A percentile compares a stretch with the other conserved stretches of the same genome.
Evolutionary conservation across 2,888 invertebrate genomes (phyloP).

Genomic region (Acrobasis consociella): DNA sequence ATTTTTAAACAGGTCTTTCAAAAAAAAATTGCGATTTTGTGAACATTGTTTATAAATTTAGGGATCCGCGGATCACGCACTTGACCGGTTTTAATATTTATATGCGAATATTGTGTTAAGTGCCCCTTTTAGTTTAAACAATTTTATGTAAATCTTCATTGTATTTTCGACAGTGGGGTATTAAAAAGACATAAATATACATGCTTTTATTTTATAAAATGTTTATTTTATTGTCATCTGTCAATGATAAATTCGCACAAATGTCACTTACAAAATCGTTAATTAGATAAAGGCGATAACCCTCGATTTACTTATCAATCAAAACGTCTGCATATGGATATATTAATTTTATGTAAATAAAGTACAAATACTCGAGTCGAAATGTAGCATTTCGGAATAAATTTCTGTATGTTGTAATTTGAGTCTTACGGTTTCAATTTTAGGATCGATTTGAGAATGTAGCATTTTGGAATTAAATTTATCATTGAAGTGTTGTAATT

Average conservation of each 20-base stretch:
- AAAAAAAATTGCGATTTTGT: too few species aligned
- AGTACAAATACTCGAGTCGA: constrained; percentile 11
- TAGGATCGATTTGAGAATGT: constrained; percentile 6
- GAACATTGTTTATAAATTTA: too few species aligned
- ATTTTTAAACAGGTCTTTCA: too few species aligned
- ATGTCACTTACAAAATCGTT: constrained; percentile 1
- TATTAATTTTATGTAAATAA: constrained; percentile 11
- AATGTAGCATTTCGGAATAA: constrained; percentile 8
- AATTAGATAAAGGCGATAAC: neutral
- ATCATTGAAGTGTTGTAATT: neutral
- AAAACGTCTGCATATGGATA: neutral
- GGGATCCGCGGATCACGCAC: too few species aligned
- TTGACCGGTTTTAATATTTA: too few species aligned
- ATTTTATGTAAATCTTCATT: too few species aligned
- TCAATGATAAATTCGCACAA: neutral
- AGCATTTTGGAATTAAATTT: neutral
- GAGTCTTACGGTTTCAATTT: neutral
- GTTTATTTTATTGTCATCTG: too few species aligned
- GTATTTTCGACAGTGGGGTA: too few species aligned
- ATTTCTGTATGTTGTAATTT: neutral
- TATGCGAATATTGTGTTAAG: too few species aligned
- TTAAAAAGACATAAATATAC: too few species aligned
- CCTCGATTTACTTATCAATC: neutral
- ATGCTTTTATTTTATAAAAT: too few species aligned
- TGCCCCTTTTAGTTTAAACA: too few species aligned